Percentiles rank a stretch among this genome's conserved stretches.
phyloP scores from a whole-genome alignment of 2,113 vertebrate species.

The Melanostigma gelatinosum region DNA sequence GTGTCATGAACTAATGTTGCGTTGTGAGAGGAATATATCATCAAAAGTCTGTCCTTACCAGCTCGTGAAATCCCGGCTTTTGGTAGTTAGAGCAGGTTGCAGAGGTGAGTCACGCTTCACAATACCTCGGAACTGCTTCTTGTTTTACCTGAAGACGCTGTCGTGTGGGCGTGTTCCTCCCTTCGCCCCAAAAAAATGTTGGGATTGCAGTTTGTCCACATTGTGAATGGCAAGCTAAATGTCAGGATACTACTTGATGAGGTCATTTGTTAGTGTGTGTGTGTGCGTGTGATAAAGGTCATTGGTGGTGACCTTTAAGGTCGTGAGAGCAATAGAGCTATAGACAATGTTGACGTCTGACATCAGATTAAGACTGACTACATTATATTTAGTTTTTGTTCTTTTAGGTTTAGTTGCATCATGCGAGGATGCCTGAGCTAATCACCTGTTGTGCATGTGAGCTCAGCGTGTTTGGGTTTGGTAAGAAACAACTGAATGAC shows the following conservation, averaged over 20 bases:
- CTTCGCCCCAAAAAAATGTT: slow-evolving; percentile 77
- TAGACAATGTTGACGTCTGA: neutral
- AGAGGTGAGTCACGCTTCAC: slow-evolving; percentile 51
- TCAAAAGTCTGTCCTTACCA: slow-evolving; percentile 63
- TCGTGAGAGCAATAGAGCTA: neutral
- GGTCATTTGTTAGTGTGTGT: slow-evolving; percentile 23
- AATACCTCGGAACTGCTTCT: slow-evolving; percentile 58
- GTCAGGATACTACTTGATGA: slow-evolving; percentile 52
- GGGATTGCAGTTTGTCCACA: slow-evolving; percentile 85
- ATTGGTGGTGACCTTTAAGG: slow-evolving; percentile 1
- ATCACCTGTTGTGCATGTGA: slow-evolving; percentile 42
- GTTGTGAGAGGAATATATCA: neutral
- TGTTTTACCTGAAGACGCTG: slow-evolving; percentile 30
- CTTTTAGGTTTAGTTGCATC: neutral
- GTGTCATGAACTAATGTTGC: neutral
- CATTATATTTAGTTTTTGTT: slow-evolving; percentile 20
- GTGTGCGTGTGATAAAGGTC: slow-evolving; percentile 4
- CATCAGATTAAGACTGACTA: neutral
- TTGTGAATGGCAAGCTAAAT: slow-evolving; percentile 68
- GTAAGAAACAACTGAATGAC: slow-evolving; percentile 58
- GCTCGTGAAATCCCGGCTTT: slow-evolving; percentile 45
- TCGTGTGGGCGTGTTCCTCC: slow-evolving; percentile 71
- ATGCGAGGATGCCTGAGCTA: slow-evolving; percentile 12
- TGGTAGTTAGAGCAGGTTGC: slow-evolving; percentile 43
- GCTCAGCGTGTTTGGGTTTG: slow-evolving; percentile 49